Base-by-base conservation (phyloP, 2,888 invertebrate species). In the Pherbina coryleti region DNA sequence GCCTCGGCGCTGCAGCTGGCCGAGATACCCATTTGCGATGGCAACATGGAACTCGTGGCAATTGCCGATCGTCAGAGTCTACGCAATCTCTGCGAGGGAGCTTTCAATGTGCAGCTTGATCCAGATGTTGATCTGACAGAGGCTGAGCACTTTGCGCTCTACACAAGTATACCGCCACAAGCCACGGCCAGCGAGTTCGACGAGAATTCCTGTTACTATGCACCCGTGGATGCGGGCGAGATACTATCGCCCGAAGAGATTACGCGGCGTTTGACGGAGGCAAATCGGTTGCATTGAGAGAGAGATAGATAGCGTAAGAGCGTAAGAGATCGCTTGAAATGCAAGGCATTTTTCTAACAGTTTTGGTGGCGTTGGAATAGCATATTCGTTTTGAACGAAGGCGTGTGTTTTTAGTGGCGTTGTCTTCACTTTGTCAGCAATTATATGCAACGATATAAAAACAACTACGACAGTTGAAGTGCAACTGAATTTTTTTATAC, bases 181-280 rank as follows among this genome's bases (percentile, higher is more conserved):
- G 96, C 96, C 25, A 96, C 96, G 0, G 94, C 92, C 34, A 96
- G 96, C 11, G 96, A 97, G 88, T 96, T 96, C 86, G 97, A 97
- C 82, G 97, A 97, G 84, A 93, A 94, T 85, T 96, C 96, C 64
- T 95, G 95, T 88, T 96, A 96, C 87, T 96, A 96, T 86, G 94
- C 96, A 51, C 94, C 95, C 11, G 93, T 96, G 5, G 96, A 96
- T 88, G 95, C 93, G 73, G 93, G 93, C 71, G 94, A 94, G 88
- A 93, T 94, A 83, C 91, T 93, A 7, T 88, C 90, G 0, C 91
- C 90, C 14, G 87, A 89, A 5, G 88, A 90, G 82, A 88, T 90
- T 70, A 90, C 89, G 69, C 84, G 85, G 78, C 87, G 90, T 17
- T 82, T 90, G 81, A 83, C 86, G 62, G 84, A 86, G 34, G 85